A percentile compares a stretch with the other conserved stretches of the same genome.
Conservation (phyloP, 2,888 invertebrate species). For the Aphidoletes aphidimyza region DNA sequence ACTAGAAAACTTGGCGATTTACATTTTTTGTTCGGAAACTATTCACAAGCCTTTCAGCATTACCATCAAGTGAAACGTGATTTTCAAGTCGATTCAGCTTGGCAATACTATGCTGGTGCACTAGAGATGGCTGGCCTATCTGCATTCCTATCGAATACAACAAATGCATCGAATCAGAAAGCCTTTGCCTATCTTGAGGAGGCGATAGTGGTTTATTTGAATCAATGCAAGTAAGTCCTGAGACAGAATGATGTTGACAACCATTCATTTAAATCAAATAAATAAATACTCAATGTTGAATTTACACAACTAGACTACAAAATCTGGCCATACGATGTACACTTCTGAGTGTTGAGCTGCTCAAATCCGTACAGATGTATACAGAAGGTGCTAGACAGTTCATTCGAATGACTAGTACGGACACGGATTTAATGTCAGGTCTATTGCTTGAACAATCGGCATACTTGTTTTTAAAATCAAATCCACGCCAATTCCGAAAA, state of each 20-base stretch:
- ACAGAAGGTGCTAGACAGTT: slow-evolving; percentile 95
- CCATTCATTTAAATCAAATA: too few species aligned
- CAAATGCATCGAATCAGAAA: slow-evolving; percentile 71
- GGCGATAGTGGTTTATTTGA: slow-evolving; percentile 90
- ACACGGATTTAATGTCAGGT: slow-evolving; percentile 95
- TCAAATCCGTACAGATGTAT: slow-evolving; percentile 80
- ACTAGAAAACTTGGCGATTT: slow-evolving; percentile 92
- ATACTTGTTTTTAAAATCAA: slow-evolving; percentile 81
- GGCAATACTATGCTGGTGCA: slow-evolving; percentile 96
- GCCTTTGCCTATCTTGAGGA: slow-evolving; percentile 93
- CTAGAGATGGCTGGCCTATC: slow-evolving; percentile 87
- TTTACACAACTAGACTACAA: slow-evolving; percentile 77
- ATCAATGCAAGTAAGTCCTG: slow-evolving; percentile 80
- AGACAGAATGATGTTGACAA: too few species aligned
- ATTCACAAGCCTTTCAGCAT: slow-evolving; percentile 89
- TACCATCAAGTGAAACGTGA: slow-evolving; percentile 98
- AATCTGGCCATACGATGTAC: slow-evolving; percentile 94
- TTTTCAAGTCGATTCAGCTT: slow-evolving; percentile 95
- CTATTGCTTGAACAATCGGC: slow-evolving; percentile 95
- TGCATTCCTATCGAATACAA: background rate
- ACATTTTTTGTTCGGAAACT: slow-evolving; percentile 95
- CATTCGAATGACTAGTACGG: slow-evolving; percentile 95
- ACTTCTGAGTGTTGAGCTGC: slow-evolving; percentile 86
- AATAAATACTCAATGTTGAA: too few species aligned
- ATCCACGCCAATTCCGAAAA: slow-evolving; percentile 82